Evolutionary conservation across 2,113 vertebrate species (phyloP).

Genomic region (Plestiodon gilberti): DNA sequence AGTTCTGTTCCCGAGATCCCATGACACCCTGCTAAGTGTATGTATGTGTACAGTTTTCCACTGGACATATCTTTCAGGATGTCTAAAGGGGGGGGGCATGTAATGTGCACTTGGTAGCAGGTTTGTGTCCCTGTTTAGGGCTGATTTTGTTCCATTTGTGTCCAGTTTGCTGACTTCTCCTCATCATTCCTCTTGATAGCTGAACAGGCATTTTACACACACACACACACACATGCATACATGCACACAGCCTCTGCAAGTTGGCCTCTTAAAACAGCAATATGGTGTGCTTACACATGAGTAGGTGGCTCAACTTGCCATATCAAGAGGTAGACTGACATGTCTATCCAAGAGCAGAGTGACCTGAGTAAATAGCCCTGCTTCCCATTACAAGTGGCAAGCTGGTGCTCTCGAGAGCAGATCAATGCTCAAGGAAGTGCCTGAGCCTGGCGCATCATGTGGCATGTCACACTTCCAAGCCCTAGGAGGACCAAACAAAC

Average conservation of each 20-base stretch:
- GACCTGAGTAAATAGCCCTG: background rate
- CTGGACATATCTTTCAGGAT: background rate
- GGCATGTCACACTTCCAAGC: background rate
- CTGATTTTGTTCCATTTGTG: background rate
- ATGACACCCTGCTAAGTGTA: background rate
- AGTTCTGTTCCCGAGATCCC: background rate
- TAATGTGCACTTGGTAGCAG: background rate
- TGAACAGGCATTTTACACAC: background rate
- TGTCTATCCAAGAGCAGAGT: background rate
- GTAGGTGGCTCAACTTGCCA: background rate
- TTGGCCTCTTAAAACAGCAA: background rate
- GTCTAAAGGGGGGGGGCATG: background rate
- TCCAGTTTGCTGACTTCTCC: background rate
- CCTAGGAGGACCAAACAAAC: background rate
- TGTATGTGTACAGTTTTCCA: too few species aligned
- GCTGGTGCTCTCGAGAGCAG: background rate
- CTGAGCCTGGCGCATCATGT: background rate
- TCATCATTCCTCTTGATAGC: background rate
- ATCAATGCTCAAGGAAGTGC: too few species aligned
- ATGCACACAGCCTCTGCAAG: background rate
- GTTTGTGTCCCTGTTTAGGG: background rate
- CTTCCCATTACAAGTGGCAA: background rate
- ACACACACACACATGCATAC: too few species aligned
- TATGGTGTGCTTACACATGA: background rate
- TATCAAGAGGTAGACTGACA: too few species aligned